Percentiles rank a stretch among this genome's conserved stretches.
Evolutionary conservation across 2,888 invertebrate genomes (phyloP).

Genomic region (Hyalella azteca): DNA sequence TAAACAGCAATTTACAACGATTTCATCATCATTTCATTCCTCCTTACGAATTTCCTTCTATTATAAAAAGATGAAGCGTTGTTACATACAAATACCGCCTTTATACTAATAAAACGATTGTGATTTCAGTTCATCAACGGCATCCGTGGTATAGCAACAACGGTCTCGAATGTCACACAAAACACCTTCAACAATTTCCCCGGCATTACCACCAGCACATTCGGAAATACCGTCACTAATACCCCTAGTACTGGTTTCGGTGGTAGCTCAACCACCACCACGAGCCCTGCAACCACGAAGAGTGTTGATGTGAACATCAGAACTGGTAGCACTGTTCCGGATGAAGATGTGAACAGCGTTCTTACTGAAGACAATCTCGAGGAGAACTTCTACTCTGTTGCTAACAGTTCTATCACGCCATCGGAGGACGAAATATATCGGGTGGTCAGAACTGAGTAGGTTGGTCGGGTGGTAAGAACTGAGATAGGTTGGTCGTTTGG

Average conservation of each 20-base stretch:
- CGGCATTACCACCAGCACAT: not conserved
- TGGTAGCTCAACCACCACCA: not conserved
- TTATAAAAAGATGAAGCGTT: no score
- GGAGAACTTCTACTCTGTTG: slow-evolving; percentile 6
- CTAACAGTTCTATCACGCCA: not conserved
- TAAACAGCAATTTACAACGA: no score
- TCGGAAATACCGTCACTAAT: not conserved
- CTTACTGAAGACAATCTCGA: not conserved
- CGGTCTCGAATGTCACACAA: not conserved
- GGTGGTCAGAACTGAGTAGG: slow-evolving; percentile 8
- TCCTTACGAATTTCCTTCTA: no score
- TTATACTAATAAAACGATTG: no score
- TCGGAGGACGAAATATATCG: not conserved
- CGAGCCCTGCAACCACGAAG: not conserved
- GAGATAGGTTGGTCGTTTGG: no score
- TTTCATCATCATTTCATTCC: no score
- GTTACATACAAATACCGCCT: no score
- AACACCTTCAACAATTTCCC: slow-evolving; percentile 14
- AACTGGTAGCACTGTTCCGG: not conserved
- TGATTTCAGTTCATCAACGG: slow-evolving; percentile 16
- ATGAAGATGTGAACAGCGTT: not conserved
- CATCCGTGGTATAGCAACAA: not conserved
- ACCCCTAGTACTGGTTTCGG: not conserved
- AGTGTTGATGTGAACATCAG: not conserved
- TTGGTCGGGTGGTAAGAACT: no score